Evolutionary conservation across 2,888 invertebrate species (phyloP).

Genomic region (Drosophila dives): DNA sequence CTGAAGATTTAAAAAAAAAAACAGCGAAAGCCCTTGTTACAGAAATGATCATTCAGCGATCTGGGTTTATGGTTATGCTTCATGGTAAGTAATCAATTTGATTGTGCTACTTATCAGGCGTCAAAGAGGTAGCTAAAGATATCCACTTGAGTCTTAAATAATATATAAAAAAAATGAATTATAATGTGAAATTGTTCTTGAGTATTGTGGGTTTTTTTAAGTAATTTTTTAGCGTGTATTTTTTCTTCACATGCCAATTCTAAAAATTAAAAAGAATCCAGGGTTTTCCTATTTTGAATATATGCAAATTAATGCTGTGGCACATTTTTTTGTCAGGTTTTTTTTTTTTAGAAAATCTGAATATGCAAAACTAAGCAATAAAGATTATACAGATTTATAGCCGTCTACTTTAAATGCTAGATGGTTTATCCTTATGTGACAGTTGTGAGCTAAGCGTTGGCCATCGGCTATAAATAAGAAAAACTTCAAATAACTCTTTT

Average conservation of each 20-base stretch:
- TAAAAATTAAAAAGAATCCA: background rate
- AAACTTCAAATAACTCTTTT: conserved; percentile 45
- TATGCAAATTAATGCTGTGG: background rate
- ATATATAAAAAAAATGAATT: background rate
- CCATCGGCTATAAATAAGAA: conserved; percentile 50
- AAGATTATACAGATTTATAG: conserved; percentile 56
- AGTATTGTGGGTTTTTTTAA: background rate
- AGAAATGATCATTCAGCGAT: conserved; percentile 56
- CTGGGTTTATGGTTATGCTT: conserved; percentile 73
- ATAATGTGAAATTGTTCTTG: background rate
- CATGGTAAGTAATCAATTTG: conserved; percentile 47
- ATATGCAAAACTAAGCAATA: conserved; percentile 26
- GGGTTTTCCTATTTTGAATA: background rate
- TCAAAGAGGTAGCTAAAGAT: background rate
- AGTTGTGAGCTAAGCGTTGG: conserved; percentile 49
- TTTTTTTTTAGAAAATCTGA: background rate
- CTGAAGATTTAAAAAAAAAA: conserved; percentile 16
- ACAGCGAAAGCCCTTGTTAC: conserved; percentile 64
- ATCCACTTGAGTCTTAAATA: background rate
- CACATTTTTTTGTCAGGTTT: background rate
- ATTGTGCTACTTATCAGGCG: conserved; percentile 14
- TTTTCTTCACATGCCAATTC: no score
- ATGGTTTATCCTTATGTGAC: conserved; percentile 48
- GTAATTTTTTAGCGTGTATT: no score
- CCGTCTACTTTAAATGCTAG: conserved; percentile 31